phyloP scores from a whole-genome alignment of 2,888 invertebrate species.

The Volucella bombylans region DNA sequence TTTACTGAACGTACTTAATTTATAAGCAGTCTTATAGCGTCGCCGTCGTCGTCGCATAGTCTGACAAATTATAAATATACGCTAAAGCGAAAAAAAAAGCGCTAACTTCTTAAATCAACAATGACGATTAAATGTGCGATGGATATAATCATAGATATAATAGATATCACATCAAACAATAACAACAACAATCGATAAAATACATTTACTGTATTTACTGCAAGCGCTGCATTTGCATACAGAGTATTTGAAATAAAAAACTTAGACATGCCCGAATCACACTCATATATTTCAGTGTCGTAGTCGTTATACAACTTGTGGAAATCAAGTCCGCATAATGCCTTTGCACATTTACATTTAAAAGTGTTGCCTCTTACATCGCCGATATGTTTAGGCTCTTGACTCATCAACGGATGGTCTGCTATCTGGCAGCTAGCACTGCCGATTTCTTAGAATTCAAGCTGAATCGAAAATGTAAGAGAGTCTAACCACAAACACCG shows the following conservation, averaged over 20 bases:
- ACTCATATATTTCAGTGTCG: conserved; percentile 1
- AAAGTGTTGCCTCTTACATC: conserved; percentile 65
- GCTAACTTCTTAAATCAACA: conserved; percentile 64
- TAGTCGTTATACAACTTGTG: conserved; percentile 46
- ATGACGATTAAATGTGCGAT: conserved; percentile 31
- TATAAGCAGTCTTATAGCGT: conserved; percentile 22
- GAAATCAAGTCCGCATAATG: conserved; percentile 18
- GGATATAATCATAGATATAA: conserved; percentile 2
- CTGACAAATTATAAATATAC: conserved; percentile 69
- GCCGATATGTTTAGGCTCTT: conserved; percentile 73
- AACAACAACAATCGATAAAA: background rate
- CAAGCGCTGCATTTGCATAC: conserved; percentile 57
- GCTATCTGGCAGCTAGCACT: conserved; percentile 54
- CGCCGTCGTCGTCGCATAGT: conserved; percentile 56
- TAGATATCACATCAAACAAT: conserved; percentile 11
- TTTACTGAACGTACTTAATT: too few relatives aligned
- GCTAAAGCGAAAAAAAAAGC: conserved; percentile 30
- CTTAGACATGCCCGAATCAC: conserved; percentile 1
- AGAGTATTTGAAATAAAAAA: conserved; percentile 11
- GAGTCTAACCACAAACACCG: conserved; percentile 33
- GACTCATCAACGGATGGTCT: conserved; percentile 58
- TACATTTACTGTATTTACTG: conserved; percentile 44
- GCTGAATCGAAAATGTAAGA: conserved; percentile 65
- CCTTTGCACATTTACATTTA: conserved; percentile 46
- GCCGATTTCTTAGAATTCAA: conserved; percentile 67